These are phyloP conservation scores for Wiebesia pumilae DNA, from an alignment of 1,140 invertebrate species.

Conservation along the genomic window DNA sequence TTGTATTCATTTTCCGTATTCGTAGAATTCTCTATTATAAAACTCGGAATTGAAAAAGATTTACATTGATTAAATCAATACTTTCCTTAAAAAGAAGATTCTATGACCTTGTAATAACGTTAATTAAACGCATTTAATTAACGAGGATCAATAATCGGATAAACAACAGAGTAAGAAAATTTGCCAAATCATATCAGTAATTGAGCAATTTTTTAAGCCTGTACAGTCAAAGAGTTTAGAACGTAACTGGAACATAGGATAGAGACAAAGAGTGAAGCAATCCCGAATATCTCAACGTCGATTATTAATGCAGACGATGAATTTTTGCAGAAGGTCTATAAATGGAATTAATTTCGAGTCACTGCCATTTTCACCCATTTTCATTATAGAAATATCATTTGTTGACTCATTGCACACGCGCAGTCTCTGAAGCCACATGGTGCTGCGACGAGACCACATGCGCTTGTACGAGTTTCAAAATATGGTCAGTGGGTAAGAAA, in stretches of 20 bases:
- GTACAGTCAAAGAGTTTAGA: background rate
- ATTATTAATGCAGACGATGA: slow-evolving; percentile 6
- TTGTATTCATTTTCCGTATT: too few relatives aligned
- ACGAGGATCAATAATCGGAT: background rate
- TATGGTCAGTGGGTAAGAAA: background rate
- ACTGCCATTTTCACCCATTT: background rate
- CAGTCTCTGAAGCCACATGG: too few relatives aligned
- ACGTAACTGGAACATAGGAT: background rate
- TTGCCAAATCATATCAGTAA: background rate
- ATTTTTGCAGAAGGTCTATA: background rate
- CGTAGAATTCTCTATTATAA: too few relatives aligned
- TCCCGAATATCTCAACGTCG: background rate
- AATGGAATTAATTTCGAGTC: slow-evolving; percentile 13
- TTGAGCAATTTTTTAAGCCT: background rate
- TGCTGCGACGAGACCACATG: background rate
- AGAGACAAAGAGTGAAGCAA: background rate
- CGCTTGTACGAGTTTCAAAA: too few relatives aligned
- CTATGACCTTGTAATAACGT: too few relatives aligned
- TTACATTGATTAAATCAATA: background rate
- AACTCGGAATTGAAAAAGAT: too few relatives aligned
- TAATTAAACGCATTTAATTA: too few relatives aligned
- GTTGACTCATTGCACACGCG: background rate
- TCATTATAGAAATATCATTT: too few relatives aligned
- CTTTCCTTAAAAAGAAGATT: background rate
- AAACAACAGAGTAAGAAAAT: background rate